Base-by-base conservation (phyloP, 1,140 invertebrate genomes). In the Branchinecta lindahli region DNA sequence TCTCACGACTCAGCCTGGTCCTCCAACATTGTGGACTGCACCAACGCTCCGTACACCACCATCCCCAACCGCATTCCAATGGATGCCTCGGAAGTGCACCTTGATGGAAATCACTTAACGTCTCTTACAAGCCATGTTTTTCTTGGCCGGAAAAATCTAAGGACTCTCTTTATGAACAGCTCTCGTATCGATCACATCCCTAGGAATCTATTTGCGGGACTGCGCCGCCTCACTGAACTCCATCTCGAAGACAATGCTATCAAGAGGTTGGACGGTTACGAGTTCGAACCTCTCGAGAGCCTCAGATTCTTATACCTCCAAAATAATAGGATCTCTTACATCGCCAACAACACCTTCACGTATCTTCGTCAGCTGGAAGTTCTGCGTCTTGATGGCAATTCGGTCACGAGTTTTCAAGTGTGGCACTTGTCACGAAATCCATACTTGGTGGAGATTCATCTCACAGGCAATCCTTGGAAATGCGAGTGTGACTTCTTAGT, bases 1-100 rank as follows among this genome's bases (percentile, higher is more conserved):
- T 94, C 92, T 80, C 90, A 94, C 76, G 91, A 94, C 78, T 88
- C 92, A 76, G 89, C 88, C 15, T 94, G 91, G 90, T 88, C 88
- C 45, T 89, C 90, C 9, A 95, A 95, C 78, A 88, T 94, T 45
- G 91, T 95, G 6, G 91, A 94, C 78, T 95, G 92, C 76, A 88
- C 89, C 8, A 83, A 81, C 66, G 84, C 86, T 45, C 86, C 86
- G 68, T 89, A 92, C 78, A 82, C 84, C 1, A 83, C 84, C 72
- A 81, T 93, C 73, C 91, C 91, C 7, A 85, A 88, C 46, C 84
- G 87, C 79, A 92, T 94, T 76, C 92, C 92, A 4, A 94, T 95
- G 91, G 91, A 95, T 75, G 88, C 90, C 44, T 93, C 92, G 3
- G 87, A 91, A 77, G 79, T 94, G 33, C 94, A 92, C 76, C 79